Base-by-base conservation (phyloP, 2,888 invertebrate genomes). In the Agonopterix subpropinquella region DNA sequence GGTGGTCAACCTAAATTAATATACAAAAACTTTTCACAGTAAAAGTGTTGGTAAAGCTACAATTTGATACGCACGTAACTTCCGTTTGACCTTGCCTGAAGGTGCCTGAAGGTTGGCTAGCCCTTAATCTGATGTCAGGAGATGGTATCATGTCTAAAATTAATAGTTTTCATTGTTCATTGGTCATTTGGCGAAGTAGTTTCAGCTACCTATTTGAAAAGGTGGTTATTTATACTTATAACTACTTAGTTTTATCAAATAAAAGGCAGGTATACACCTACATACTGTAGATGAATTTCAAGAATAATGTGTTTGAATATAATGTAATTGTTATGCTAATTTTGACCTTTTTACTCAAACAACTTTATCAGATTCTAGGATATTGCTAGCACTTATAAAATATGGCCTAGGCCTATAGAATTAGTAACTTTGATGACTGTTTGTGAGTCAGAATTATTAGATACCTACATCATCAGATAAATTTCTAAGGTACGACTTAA, bases 31-130 rank as follows among this genome's bases (percentile, higher is more conserved):
- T 49, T 46, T 48, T 46, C 36, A 45, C 51, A 53, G 56, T 39
- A 1, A 39, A n/a, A 39, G 39, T n/a, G 39, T 39, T 3, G 61
- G 57, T 62, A 59, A 65, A 63, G 43, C 54, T 53, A 51, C 55
- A 54, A 67, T 68, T 68, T 64, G 41, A 45, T 42, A 28, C 48
- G 56, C 70, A 66, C 66, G 70, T 58, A 62, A 70, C 57, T 64
- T 70, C 65, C 66, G 65, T 39, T 28, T 39, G 39, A 39, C 39
- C 39, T 39, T 39, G 39, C n/a, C 42, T 42, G 13, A 13, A 54
- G 48, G 28, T 41, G 56, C 45, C 50, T 43, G 50, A 44, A 51
- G 51, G 51, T 51, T 52, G 35, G 45, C 45, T 36, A 50, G 44
- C 49, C 49, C 43, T 37, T 55, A 58, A 57, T 57, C 57, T 45